phyloP scores from a whole-genome alignment of 1,140 invertebrate species.

The Epicauta chinensis region DNA sequence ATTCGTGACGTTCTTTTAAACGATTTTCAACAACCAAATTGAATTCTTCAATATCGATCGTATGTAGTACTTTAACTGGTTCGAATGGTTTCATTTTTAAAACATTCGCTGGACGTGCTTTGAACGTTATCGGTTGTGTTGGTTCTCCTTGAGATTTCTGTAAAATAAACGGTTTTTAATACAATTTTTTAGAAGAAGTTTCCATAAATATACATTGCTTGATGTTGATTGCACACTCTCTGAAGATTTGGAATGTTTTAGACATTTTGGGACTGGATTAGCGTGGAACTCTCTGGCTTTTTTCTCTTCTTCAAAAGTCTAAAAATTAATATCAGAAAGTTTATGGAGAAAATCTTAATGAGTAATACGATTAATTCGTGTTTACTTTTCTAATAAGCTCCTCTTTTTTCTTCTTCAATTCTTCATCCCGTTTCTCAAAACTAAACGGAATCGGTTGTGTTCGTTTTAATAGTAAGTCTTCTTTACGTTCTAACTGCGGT shows the following conservation, averaged over 20 bases:
- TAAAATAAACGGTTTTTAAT: neutral
- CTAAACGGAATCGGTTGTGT: constrained; percentile 46
- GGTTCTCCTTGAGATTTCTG: constrained; percentile 13
- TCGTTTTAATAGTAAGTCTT: constrained; percentile 15
- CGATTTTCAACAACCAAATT: constrained; percentile 46
- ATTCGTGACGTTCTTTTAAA: constrained; percentile 43
- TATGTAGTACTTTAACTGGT: constrained; percentile 35
- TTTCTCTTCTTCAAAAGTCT: constrained; percentile 39
- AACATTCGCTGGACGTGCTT: constrained; percentile 45
- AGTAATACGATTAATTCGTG: too few relatives aligned
- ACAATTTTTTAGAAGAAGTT: too few relatives aligned
- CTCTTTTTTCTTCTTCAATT: constrained; percentile 41
- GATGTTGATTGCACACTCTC: neutral
- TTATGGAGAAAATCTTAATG: too few relatives aligned
- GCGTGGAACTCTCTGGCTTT: constrained; percentile 43
- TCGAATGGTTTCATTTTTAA: constrained; percentile 48
- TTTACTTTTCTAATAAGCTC: constrained; percentile 45
- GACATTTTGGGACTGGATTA: constrained; percentile 37
- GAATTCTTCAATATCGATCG: constrained; percentile 38
- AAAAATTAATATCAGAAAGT: too few relatives aligned
- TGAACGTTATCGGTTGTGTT: constrained; percentile 36
- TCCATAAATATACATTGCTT: neutral
- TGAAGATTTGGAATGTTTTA: neutral
- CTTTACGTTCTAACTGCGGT: too few relatives aligned
- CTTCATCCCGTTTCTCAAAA: constrained; percentile 48